Conservation (phyloP, 64 coral and sea anemone species). For the Pachyseris speciosa region DNA sequence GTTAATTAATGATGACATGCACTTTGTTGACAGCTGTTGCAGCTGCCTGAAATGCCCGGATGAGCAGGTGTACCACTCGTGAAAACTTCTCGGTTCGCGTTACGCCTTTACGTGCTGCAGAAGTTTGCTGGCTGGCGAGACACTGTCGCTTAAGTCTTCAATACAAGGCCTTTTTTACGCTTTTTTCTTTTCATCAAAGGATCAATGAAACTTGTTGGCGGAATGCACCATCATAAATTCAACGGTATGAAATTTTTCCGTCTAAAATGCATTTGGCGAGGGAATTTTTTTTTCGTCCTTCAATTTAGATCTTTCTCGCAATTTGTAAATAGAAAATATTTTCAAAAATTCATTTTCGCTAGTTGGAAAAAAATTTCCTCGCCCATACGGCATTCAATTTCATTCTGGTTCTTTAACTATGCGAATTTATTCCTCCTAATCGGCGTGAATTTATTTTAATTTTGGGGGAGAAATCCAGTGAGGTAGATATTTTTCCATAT, state of each 20-base stretch:
- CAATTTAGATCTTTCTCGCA: neutral
- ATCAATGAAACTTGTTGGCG: conserved; percentile 72
- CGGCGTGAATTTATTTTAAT: neutral
- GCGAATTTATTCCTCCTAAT: neutral
- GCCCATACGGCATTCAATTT: neutral
- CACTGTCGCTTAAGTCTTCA: neutral
- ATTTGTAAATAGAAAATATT: conserved; percentile 23
- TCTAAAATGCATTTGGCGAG: conserved; percentile 17
- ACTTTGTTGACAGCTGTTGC: conserved; percentile 76
- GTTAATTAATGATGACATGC: conserved; percentile 82
- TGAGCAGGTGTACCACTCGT: conserved; percentile 70
- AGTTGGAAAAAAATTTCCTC: neutral
- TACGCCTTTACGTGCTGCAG: conserved; percentile 31
- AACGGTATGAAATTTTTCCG: conserved; percentile 44
- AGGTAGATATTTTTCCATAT: neutral
- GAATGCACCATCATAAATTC: conserved; percentile 68
- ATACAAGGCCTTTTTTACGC: conserved; percentile 41
- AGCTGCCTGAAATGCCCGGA: conserved; percentile 73
- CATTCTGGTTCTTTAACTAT: neutral
- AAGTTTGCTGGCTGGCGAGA: conserved; percentile 28
- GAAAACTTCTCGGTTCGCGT: conserved; percentile 13
- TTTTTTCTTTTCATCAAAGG: conserved; percentile 51
- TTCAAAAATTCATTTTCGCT: neutral
- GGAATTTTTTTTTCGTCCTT: conserved; percentile 14
- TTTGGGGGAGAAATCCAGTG: neutral